Base-by-base conservation (phyloP, 2,888 invertebrate genomes). In the Thecophora atra region DNA sequence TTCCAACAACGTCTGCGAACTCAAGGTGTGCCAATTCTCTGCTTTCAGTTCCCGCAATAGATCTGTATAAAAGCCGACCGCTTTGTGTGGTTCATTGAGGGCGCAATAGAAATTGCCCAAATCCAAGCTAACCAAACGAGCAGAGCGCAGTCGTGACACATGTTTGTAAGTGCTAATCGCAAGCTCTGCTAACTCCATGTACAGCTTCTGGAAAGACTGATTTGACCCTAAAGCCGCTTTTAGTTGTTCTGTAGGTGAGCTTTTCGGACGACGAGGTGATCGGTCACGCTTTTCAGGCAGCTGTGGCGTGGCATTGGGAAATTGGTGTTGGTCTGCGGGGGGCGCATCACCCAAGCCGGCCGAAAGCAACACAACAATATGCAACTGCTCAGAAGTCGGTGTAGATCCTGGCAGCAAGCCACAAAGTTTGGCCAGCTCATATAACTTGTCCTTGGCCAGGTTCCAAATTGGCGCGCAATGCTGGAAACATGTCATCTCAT, bases 81-180 rank as follows among this genome's bases (percentile, higher is more conserved):
- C 95, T 85, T 97, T 97, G 77, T 94, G 92, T 0, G 94, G 93
- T 83, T 96, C 94, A 1, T 93, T 93, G 11, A 94, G 88, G 76
- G 93, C 92, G 78, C 95, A 92, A 85, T 98, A 98, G 84, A 98
- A 97, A 30, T 93, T 91, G 0, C 98, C 97, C 65, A 98, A 87
- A 80, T 98, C 95, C 52, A 93, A 90, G 0, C 98, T 98, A 72
- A 98, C 94, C 63, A 94, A 89, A 56, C 96, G 90, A 0, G 98
- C 97, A 70, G 94, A 96, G 84, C 91, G 88, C 78, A 91, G 84
- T 73, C 94, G 89, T 1, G 93, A 93, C 76, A 98, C 96, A 87
- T 98, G 97, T 82, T 98, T 98, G 83, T 95, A 98, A 0, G 97
- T 98, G 68, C 97, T 96, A 91, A 98, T 97, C 0, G 98, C 96